Evolutionary conservation across 2,797 vertebrate species (phyloP), one percentile per base, ranked within the genome.

Genomic region (Lepidocolaptes lacrymiger): DNA sequence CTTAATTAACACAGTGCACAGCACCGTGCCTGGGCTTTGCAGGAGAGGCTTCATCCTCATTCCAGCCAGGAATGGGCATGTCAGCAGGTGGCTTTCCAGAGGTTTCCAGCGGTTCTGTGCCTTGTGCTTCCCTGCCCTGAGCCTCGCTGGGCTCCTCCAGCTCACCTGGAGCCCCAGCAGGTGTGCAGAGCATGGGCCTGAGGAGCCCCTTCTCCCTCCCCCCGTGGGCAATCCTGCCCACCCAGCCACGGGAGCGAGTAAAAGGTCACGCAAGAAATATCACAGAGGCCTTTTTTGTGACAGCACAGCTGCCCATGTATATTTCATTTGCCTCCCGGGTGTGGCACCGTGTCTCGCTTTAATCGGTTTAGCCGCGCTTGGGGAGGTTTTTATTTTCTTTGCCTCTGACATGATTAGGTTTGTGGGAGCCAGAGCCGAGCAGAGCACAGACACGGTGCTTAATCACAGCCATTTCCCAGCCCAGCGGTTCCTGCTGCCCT

Each of bases 301-400:
- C 93, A 58, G 68, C 74, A 74, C 77, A 79, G 87, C 91, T 93
- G 93, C 87, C 68, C 7, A 9, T 58, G 94, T 78, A 6, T 61
- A 52, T 93, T 95, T 93, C 58, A 88, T 75, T 66, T 95, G 87
- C 86, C 96, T 90, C 66, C 43, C 9, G 71, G 95, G 80, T 49
- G 55, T 48, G 86, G 89, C 81, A 79, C 84, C 5, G 16, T 82
- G 49, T 85, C 49, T 95, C 76, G 48, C 8, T 58, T 63, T 93
- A 84, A 94, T 93, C 74, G 56, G 27, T 81, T 97, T 95, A 91
- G 91, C 80, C 0, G 7, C 74, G 78, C 96, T 96, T 66, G 97
- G 98, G 97, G 98, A 98, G 98, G 96, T 98, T 97, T 96, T 90
- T 66, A 96, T 97, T 97, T 95, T 91, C 96, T 95, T 97, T 88